Evolutionary conservation across 2,797 vertebrate genomes (phyloP), one percentile per base, ranked within the genome.

Genomic region (Poecilia velifera): DNA sequence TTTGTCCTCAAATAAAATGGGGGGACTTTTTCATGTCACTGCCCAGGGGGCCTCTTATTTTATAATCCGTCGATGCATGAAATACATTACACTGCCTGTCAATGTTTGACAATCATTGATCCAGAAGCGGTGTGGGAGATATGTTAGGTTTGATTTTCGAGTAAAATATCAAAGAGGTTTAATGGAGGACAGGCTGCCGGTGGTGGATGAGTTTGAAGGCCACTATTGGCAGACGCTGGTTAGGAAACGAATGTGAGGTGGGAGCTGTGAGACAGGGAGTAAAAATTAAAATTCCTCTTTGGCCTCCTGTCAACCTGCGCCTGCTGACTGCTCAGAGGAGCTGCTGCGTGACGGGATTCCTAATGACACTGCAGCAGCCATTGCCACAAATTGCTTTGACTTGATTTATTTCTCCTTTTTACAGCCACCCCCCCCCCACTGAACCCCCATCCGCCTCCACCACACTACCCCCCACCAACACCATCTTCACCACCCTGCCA

Each of bases 401-500:
- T 94, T 95, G 94, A 96, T 95, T 96, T 96, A 95, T 96, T 94
- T 94, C 91, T 91, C 86, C 89, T 34, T 89, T 93, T 94, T 93
- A 82, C 89, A 91, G 73, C 82, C 89, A 75, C 84, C 47, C 62
- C 78, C 31, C 31, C 31, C 31, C 1, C 31, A 1, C 31, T 1
- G 31, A 31, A 51, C 6, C 20, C 49, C 20, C 49, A 51, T 22
- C 6, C 49, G 6, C 49, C 49, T 51, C 49, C 49, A 22, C 49
- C 20, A 8, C 49, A 22, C 49, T 22, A 51, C 81, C 31, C 13
- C n/a, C 53, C 80, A 46, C 31, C 80, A 41, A 80, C 82, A 55
- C 49, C 81, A 76, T 36, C 79, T 53, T 64, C 62, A 73, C 77
- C 82, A 57, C 36, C 83, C 66, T 76, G 81, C 76, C 87, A 64